Percentiles rank a stretch among this genome's conserved stretches.
These are phyloP conservation scores for Pycnonotus jocosus DNA, from an alignment of 2,113 vertebrate species.

Conservation along the genomic window DNA sequence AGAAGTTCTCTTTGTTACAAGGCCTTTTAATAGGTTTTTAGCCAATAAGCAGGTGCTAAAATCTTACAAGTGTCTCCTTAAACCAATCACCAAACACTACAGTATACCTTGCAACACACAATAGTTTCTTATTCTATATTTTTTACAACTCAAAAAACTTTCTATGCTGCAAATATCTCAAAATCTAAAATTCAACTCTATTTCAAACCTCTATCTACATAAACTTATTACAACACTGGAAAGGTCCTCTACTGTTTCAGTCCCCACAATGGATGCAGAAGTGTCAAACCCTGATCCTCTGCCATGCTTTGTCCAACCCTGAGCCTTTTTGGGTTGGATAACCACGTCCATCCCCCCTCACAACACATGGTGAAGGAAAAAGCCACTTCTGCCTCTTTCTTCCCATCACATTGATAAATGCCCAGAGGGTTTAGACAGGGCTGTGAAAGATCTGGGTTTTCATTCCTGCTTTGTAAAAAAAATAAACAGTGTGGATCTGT, in stretches of 20 bases:
- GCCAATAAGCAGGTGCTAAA: background rate
- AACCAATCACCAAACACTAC: background rate
- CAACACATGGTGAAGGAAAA: background rate
- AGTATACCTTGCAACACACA: background rate
- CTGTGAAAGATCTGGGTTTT: background rate
- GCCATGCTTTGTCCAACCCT: background rate
- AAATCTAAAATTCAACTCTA: background rate
- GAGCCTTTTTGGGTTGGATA: background rate
- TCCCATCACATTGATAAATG: background rate
- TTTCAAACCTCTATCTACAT: background rate
- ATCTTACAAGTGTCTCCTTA: background rate
- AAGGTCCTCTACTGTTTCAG: background rate
- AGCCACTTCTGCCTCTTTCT: background rate
- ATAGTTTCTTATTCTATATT: no score
- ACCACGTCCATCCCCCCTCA: rapidly evolving
- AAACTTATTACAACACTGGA: background rate
- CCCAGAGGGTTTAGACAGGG: background rate
- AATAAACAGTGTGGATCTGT: background rate
- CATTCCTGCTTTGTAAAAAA: background rate
- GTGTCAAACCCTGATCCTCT: background rate
- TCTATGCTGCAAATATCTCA: background rate
- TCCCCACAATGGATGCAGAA: background rate
- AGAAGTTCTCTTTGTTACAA: background rate
- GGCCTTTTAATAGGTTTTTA: background rate
- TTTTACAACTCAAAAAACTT: background rate